Evolutionary conservation across 2,888 invertebrate genomes (phyloP), one percentile per base, ranked within the genome.

Genomic region (Oscheius sp.): DNA sequence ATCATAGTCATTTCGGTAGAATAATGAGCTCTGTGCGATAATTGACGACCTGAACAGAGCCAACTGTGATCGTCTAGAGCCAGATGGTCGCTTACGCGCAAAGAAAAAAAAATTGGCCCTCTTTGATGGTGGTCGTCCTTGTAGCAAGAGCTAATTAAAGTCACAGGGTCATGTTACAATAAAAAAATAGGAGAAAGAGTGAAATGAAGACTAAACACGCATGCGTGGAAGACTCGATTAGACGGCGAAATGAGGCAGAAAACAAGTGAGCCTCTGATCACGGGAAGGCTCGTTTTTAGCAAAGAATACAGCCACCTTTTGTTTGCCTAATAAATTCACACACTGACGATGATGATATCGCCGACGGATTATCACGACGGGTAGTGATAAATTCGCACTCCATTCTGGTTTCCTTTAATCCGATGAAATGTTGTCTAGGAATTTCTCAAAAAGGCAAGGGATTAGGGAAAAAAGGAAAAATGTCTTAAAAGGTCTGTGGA

Each of bases 301-400:
- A 26, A 36, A 32, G 38, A 36, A 56, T 33, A 14, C 14, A 33
- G 14, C 20, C 38, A 22, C 38, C 38, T 20, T 28, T 44, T 59
- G 44, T 59, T 59, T 59, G 59, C 59, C 41, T 59, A 59, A 41
- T 59, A 59, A 59, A 59, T 59, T 59, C 59, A 41, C n/a, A n/a
- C 38, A 44, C 26, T 33, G 33, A 26, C n/a, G 14, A 22, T 20
- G 20, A 33, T 44, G 59, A 59, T 59, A 59, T 59, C 44, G 59
- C 59, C 1, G 59, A 44, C 44, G 59, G 59, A 59, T 59, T 59
- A 59, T 59, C 41, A 59, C 26, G 59, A 41, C 44, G 41, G 24
- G 59, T 22, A 59, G 59, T 59, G 59, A 59, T 59, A 59, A 44
- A 59, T 59, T 59, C 44, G 41, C 59, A 30, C 44, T 9, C 44